Evolutionary conservation across 2,797 vertebrate genomes (phyloP).

Genomic region (Parotocinclus haroldoi): DNA sequence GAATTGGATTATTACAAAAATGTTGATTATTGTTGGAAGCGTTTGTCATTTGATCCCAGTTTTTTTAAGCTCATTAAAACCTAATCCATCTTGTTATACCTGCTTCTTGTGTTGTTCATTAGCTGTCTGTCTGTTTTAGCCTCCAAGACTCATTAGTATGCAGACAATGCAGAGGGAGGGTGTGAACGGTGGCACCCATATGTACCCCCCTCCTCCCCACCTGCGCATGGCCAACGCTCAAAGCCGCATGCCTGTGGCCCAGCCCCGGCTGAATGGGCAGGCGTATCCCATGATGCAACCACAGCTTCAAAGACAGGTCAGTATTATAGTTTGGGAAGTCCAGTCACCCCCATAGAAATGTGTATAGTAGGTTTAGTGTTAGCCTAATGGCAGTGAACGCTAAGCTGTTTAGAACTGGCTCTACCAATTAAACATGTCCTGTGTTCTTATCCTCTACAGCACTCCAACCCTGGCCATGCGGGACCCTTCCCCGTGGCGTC

Average conservation of each 20-base stretch:
- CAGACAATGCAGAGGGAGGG: constrained; percentile 89
- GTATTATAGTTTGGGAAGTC: too few species aligned
- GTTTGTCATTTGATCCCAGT: too few species aligned
- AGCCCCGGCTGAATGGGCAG: constrained; percentile 88
- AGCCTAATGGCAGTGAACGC: too few species aligned
- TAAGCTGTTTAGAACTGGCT: too few species aligned
- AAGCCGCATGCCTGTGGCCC: constrained; percentile 81
- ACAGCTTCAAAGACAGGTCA: constrained; percentile 96
- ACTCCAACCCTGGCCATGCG: constrained; percentile 96
- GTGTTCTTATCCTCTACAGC: constrained; percentile 65
- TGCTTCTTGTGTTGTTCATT: neutral
- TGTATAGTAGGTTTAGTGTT: too few species aligned
- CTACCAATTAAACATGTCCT: neutral
- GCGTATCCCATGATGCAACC: constrained; percentile 97
- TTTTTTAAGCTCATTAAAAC: too few species aligned
- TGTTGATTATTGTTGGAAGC: too few species aligned
- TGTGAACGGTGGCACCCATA: constrained; percentile 85
- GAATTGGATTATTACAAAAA: too few species aligned
- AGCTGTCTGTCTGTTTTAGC: constrained; percentile 67
- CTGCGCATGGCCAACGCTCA: constrained; percentile 79
- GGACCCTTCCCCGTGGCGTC: constrained; percentile 96
- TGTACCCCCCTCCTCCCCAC: constrained; percentile 73
- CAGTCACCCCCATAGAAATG: too few species aligned
- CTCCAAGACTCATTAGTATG: constrained; percentile 98
- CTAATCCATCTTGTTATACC: neutral